phyloP scores from a whole-genome alignment of 2,113 vertebrate genomes.

The Hippoglossus stenolepis region DNA sequence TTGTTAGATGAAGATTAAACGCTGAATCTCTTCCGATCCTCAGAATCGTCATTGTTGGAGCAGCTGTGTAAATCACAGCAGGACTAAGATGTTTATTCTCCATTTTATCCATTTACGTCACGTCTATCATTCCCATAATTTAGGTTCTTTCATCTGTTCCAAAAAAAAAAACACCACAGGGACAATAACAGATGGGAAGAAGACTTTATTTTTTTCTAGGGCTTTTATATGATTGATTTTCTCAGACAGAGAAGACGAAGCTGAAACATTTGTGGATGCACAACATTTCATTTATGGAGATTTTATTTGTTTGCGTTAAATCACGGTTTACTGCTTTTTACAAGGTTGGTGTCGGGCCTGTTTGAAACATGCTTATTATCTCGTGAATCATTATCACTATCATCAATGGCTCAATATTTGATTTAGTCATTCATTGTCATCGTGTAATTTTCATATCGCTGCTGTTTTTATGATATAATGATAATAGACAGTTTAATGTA shows the following conservation, averaged over 20 bases:
- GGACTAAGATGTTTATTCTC: constrained; percentile 12
- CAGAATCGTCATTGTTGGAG: not conserved
- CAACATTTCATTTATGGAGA: not conserved
- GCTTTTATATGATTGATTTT: constrained; percentile 8
- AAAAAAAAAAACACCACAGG: not conserved
- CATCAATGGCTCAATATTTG: not conserved
- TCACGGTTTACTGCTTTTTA: not conserved
- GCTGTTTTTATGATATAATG: not conserved
- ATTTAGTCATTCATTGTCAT: not conserved
- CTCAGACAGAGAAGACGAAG: not conserved
- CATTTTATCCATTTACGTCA: not conserved
- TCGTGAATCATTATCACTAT: not conserved
- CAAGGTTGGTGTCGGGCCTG: not conserved
- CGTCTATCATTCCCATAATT: not conserved
- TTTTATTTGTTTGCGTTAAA: not conserved
- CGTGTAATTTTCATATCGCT: not conserved
- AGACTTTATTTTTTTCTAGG: not conserved
- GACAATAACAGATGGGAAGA: constrained; percentile 11
- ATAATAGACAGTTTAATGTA: not conserved
- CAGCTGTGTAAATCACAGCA: constrained; percentile 6
- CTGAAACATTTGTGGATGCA: not conserved
- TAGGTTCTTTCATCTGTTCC: constrained; percentile 5
- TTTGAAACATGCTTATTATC: not conserved
- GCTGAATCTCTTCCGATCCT: not conserved
- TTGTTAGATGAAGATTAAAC: not conserved